These are phyloP conservation scores for Helicoverpa zea DNA, from an alignment of 1,140 invertebrate species.

Conservation along the genomic window DNA sequence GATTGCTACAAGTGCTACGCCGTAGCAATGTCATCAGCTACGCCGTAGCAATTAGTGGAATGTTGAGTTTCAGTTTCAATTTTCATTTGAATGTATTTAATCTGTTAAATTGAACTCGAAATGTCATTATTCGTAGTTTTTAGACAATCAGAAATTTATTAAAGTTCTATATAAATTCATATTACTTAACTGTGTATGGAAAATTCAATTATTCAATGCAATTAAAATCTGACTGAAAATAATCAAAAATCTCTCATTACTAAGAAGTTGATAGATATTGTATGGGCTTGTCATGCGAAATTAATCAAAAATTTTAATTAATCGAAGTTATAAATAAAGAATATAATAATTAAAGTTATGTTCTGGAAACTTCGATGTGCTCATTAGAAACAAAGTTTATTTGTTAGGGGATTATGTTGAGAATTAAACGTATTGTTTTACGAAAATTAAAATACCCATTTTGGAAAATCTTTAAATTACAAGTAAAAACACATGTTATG, in stretches of 20 bases:
- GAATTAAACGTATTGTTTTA: background rate
- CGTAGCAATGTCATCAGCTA: conserved; percentile 2
- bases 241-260: background rate
- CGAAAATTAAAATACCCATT: background rate
- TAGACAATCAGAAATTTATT: background rate
- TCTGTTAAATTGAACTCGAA: background rate
- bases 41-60: conserved; percentile 7
- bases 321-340: background rate
- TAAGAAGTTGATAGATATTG: background rate
- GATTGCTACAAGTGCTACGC: conserved; percentile 6
- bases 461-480: too few species aligned
- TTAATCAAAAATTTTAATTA: conserved; percentile 7
- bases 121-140: background rate
- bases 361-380: background rate
- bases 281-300: background rate
- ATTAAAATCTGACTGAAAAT: background rate
- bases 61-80: background rate
- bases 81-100: background rate
- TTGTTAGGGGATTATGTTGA: background rate
- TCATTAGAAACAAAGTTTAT: background rate
- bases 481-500: too few species aligned
- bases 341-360: background rate
- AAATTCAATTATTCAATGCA: background rate
- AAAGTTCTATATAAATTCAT: background rate
- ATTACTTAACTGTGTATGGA: background rate